Conservation (phyloP, 2,797 vertebrate genomes). For the Hydrocynus forskahlii region DNA sequence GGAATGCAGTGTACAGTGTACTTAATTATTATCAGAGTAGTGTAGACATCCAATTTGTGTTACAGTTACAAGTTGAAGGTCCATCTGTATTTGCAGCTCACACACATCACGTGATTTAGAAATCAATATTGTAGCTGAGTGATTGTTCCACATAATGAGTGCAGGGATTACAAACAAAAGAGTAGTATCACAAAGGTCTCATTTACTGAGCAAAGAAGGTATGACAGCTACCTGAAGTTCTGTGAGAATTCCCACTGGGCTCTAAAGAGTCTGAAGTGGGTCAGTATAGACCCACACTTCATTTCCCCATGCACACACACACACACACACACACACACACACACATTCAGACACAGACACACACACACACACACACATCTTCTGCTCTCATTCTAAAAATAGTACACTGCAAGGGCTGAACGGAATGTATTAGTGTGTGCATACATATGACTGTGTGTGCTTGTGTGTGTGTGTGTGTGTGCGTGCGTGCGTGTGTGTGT, state of each 20-base stretch:
- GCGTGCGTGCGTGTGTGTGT: neutral
- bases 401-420: neutral
- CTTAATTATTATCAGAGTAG: neutral
- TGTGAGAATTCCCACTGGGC: slow-evolving; percentile 28
- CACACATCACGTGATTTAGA: neutral
- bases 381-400: slow-evolving; percentile 36
- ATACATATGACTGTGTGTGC: neutral
- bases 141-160: slow-evolving; percentile 23
- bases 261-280: slow-evolving; percentile 42
- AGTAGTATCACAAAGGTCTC: neutral
- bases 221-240: slow-evolving; percentile 38
- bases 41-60: neutral
- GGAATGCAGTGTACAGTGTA: neutral
- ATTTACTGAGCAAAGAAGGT: neutral
- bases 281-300: slow-evolving; percentile 30
- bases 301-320: slow-evolving; percentile 15
- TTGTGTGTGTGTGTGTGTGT: slow-evolving; percentile 9
- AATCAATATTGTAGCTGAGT: slow-evolving; percentile 17
- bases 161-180: neutral
- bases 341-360: neutral
- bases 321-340: neutral
- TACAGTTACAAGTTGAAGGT: neutral
- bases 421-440: neutral
- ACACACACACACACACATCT: neutral
- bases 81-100: neutral